A percentile compares a stretch with the other conserved stretches of the same genome.
These are phyloP conservation scores for Buceros bicornis DNA, from an alignment of 2,797 vertebrate species.

Conservation along the genomic window DNA sequence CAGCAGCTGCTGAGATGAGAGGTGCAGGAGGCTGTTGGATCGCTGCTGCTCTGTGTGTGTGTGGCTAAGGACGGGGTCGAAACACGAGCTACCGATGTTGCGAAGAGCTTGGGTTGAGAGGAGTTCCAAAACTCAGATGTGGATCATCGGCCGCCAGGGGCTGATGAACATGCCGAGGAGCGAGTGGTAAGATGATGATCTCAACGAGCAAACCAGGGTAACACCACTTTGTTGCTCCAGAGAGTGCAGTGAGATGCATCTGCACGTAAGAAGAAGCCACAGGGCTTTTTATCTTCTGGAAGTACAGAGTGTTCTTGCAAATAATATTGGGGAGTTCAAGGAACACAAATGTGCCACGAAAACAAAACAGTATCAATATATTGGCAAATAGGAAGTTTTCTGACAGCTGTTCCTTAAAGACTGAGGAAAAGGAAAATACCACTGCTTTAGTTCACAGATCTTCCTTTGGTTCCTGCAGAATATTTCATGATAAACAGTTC, in stretches of 20 bases:
- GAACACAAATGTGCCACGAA: not conserved
- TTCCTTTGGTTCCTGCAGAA: not conserved
- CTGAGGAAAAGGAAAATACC: not conserved
- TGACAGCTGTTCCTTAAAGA: not conserved
- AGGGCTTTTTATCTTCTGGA: not conserved
- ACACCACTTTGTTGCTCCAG: not conserved
- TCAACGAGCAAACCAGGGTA: not conserved
- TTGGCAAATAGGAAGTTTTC: not conserved
- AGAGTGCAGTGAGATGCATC: not conserved
- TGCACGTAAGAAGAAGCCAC: not conserved
- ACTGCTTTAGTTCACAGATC: not conserved
- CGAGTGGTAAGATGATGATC: not conserved
- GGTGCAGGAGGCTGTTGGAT: not conserved
- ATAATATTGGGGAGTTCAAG: not conserved
- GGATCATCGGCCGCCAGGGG: not conserved
- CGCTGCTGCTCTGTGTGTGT: not conserved
- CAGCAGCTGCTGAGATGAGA: not conserved
- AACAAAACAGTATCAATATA: not conserved
- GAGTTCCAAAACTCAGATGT: not conserved
- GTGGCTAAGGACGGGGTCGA: accelerated
- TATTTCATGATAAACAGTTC: not conserved
- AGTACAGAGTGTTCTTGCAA: not conserved
- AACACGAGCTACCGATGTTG: not conserved
- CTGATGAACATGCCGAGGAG: not conserved
- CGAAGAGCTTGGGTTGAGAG: not conserved